These are phyloP conservation scores for Drosophila aff. DNA, from an alignment of 1,140 invertebrate genomes.

Conservation along the genomic window DNA sequence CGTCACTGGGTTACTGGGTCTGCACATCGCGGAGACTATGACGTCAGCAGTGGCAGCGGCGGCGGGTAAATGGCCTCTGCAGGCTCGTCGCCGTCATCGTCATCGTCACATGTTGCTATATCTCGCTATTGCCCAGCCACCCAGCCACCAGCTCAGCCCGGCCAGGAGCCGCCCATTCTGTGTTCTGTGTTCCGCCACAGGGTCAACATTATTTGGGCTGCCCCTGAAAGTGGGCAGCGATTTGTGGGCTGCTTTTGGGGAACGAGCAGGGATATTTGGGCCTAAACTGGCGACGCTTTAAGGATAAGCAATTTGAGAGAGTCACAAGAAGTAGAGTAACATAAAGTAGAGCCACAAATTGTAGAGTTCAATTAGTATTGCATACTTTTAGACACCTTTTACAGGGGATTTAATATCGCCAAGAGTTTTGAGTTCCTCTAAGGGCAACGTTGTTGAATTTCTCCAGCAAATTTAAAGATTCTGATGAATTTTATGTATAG, in stretches of 20 bases:
- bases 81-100: conserved; percentile 27
- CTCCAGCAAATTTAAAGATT: neutral
- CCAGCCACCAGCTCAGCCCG: conserved; percentile 13
- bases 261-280: too few relatives aligned
- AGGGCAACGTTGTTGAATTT: neutral
- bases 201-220: conserved; percentile 46
- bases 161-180: conserved; percentile 1
- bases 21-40: conserved; percentile 54
- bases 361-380: neutral
- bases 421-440: neutral
- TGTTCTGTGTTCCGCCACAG: conserved; percentile 3
- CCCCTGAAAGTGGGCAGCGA: conserved; percentile 61
- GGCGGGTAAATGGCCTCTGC: conserved; percentile 81
- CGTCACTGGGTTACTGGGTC: conserved; percentile 67
- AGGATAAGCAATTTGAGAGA: neutral
- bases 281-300: neutral
- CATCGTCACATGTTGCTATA: conserved; percentile 72
- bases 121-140: conserved; percentile 29
- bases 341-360: too few relatives aligned
- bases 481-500: neutral
- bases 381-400: neutral
- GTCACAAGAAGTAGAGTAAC: neutral
- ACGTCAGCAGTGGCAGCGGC: conserved; percentile 69
- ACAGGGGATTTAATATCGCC: neutral
- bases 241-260: neutral